Evolutionary conservation across 1,140 invertebrate genomes (phyloP).

Genomic region (Danaus plexippus): DNA sequence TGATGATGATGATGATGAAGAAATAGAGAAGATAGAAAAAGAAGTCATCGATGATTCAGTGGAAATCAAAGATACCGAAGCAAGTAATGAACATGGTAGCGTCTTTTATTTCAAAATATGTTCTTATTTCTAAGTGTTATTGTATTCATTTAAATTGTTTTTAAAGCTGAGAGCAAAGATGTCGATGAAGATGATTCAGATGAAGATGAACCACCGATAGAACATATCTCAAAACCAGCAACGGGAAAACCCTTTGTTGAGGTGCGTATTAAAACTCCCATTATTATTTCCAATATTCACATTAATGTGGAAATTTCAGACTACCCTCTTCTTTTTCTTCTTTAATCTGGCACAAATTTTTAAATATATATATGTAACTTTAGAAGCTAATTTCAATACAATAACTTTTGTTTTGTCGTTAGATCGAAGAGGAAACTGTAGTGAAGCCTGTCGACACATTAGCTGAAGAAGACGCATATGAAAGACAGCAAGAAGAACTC

Average conservation of each 20-base stretch:
- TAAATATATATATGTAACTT: no score
- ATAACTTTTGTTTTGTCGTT: not conserved
- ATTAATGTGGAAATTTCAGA: not conserved
- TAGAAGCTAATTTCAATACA: no score
- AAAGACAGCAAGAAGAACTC: conserved; percentile 51
- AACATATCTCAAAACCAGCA: conserved; percentile 39
- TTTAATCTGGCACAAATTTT: no score
- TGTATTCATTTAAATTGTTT: no score
- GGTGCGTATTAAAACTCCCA: conserved; percentile 27
- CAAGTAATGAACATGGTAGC: no score
- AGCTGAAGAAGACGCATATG: conserved; percentile 64
- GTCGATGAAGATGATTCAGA: conserved; percentile 24
- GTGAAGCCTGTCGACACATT: conserved; percentile 46
- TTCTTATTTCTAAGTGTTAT: no score
- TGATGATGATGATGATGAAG: conserved; percentile 32
- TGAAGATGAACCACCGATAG: conserved; percentile 46
- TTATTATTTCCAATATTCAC: not conserved
- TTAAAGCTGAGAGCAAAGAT: no score
- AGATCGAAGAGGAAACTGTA: conserved; percentile 57
- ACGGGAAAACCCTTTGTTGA: conserved; percentile 53
- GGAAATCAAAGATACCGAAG: no score
- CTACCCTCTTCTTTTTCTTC: no score
- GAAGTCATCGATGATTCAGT: conserved; percentile 21
- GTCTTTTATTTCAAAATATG: no score
- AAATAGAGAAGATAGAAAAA: conserved; percentile 41